Percentiles rank a stretch among this genome's conserved stretches.
These are phyloP conservation scores for Gobius niger DNA, from an alignment of 2,113 vertebrate genomes.

Conservation along the genomic window DNA sequence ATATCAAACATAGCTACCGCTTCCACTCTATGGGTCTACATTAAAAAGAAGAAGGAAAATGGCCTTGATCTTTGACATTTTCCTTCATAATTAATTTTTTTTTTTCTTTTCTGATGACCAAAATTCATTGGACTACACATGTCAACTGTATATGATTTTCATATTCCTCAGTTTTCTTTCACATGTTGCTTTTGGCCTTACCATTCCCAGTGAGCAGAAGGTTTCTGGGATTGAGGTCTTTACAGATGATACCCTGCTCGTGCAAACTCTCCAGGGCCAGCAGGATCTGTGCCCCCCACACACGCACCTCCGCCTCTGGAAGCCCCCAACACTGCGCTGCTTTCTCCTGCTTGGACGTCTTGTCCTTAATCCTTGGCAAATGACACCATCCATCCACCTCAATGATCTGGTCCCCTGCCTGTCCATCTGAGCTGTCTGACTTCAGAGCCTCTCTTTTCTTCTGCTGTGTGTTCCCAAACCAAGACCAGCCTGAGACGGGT, in stretches of 20 bases:
- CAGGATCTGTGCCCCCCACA: constrained; percentile 92
- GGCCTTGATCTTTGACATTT: too few relatives aligned
- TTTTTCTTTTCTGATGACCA: too few relatives aligned
- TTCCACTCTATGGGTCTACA: too few relatives aligned
- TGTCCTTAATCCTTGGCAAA: constrained; percentile 45
- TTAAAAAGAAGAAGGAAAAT: too few relatives aligned
- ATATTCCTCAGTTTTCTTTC: neutral
- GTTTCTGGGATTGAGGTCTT: constrained; percentile 95
- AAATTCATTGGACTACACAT: too few relatives aligned
- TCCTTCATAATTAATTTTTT: too few relatives aligned
- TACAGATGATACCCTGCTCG: constrained; percentile 92
- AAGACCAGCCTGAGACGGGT: constrained; percentile 20
- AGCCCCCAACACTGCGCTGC: constrained; percentile 69
- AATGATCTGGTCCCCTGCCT: constrained; percentile 64
- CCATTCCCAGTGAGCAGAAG: constrained; percentile 88
- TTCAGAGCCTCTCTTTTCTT: constrained; percentile 35
- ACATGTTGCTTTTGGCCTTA: constrained; percentile 54
- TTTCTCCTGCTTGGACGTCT: constrained; percentile 30
- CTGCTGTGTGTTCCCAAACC: constrained; percentile 3
- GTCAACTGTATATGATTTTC: too few relatives aligned
- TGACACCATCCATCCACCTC: constrained; percentile 77
- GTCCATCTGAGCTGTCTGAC: constrained; percentile 23
- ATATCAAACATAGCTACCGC: too few relatives aligned
- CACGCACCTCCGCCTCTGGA: constrained; percentile 82
- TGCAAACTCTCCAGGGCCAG: constrained; percentile 92